Percentiles rank a stretch among this genome's conserved stretches.
Evolutionary conservation across 2,113 vertebrate species (phyloP).

Genomic region (Machaerirhynchus nigripectus): DNA sequence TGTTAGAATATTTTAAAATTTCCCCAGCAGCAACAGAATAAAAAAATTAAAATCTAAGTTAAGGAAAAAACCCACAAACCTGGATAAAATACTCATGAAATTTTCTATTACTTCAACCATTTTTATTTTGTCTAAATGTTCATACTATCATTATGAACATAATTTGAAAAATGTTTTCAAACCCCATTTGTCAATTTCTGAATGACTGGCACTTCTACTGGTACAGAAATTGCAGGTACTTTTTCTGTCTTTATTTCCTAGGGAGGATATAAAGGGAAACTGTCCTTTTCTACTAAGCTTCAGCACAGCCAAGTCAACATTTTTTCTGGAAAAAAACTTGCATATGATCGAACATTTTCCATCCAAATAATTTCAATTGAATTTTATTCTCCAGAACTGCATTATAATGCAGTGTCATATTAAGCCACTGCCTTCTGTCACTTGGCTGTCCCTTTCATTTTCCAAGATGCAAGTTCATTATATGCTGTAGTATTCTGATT

Average conservation of each 20-base stretch:
- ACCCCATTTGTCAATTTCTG: neutral
- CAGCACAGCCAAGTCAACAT: neutral
- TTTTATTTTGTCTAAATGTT: neutral
- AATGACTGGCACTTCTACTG: neutral
- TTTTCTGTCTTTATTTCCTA: neutral
- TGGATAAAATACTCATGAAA: neutral
- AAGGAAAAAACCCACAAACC: neutral
- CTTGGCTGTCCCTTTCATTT: constrained; percentile 40
- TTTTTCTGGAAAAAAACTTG: neutral
- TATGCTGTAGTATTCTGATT: neutral
- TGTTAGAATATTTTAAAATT: neutral
- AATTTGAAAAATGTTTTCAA: neutral
- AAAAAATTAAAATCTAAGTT: neutral
- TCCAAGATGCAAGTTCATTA: constrained; percentile 31
- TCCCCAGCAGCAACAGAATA: neutral
- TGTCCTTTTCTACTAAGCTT: neutral
- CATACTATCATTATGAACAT: neutral
- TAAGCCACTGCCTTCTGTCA: constrained; percentile 48
- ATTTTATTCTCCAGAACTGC: neutral
- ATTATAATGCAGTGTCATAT: neutral
- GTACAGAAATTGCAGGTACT: neutral
- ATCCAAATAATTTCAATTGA: constrained; percentile 15
- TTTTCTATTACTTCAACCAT: neutral
- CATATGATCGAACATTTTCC: neutral
- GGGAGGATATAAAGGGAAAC: neutral